Evolutionary conservation across 2,113 vertebrate species (phyloP).

Genomic region (Smithornis capensis): DNA sequence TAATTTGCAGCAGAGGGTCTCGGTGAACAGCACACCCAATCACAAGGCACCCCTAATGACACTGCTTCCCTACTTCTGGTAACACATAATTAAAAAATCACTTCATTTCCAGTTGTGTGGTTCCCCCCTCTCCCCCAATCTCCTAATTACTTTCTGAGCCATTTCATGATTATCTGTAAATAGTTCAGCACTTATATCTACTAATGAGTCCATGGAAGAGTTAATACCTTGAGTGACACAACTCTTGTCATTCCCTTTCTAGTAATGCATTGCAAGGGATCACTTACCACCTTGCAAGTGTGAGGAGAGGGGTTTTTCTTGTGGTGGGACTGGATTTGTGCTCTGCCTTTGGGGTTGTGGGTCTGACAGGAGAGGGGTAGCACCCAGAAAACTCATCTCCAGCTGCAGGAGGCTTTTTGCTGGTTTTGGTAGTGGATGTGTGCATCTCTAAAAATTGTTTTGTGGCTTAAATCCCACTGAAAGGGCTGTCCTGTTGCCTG

Average conservation of each 20-base stretch:
- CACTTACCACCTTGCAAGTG: background rate
- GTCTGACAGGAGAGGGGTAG: background rate
- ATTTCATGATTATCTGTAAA: conserved; percentile 54
- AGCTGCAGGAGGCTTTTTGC: background rate
- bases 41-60: conserved; percentile 61
- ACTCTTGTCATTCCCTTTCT: background rate
- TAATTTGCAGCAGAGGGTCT: conserved; percentile 64
- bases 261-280: background rate
- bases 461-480: background rate
- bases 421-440: background rate
- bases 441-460: background rate
- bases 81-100: conserved; percentile 66
- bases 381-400: background rate
- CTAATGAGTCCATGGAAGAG: conserved; percentile 40
- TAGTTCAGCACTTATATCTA: conserved; percentile 35
- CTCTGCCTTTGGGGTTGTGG: background rate
- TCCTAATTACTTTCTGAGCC: conserved; percentile 46
- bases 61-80: conserved; percentile 54
- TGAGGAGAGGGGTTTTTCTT: background rate
- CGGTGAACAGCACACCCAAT: conserved; percentile 44
- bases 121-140: conserved; percentile 41
- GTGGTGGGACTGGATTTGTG: background rate
- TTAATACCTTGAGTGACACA: conserved; percentile 30
- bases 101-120: conserved; percentile 58
- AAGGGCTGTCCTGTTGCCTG: background rate